Percentiles rank a stretch among this genome's conserved stretches.
Conservation (phyloP, 2,113 vertebrate genomes). For the Crotalus viridis region DNA sequence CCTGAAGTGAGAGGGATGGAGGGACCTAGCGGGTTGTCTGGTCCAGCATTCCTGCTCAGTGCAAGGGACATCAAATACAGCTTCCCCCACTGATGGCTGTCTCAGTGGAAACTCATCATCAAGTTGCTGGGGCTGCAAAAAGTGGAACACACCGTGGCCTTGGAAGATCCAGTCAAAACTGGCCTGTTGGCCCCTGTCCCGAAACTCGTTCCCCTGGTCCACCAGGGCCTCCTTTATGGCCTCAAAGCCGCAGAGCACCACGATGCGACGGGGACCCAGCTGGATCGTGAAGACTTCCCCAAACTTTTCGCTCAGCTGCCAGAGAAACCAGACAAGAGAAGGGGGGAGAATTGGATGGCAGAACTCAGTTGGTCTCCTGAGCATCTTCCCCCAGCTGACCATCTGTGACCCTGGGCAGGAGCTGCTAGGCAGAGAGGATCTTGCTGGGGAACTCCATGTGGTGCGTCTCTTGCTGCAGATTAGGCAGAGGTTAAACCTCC, state of each 20-base stretch:
- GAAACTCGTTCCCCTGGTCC: slow-evolving; percentile 60
- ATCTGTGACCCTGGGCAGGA: background rate
- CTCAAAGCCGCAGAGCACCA: slow-evolving; percentile 64
- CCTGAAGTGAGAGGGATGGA: background rate
- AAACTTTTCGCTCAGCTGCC: slow-evolving; percentile 63
- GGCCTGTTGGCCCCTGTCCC: slow-evolving; percentile 60
- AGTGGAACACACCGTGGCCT: slow-evolving; percentile 58
- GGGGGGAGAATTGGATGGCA: background rate
- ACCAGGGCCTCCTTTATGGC: slow-evolving; percentile 66
- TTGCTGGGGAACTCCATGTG: background rate
- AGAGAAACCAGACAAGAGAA: background rate
- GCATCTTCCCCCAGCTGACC: background rate
- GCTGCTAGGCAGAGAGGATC: background rate
- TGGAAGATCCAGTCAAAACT: slow-evolving; percentile 58
- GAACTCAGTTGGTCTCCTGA: background rate
- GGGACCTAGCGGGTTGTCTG: too few relatives aligned
- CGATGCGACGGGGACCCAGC: slow-evolving; percentile 58
- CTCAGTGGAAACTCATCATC: background rate
- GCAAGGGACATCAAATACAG: background rate
- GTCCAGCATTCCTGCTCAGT: background rate
- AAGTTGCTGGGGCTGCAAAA: background rate
- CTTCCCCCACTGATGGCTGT: background rate
- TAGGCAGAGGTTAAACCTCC: background rate
- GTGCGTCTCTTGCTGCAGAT: background rate
- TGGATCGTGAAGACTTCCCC: slow-evolving; percentile 64